Evolutionary conservation across 2,113 vertebrate genomes (phyloP).

Genomic region (Illadopsis cleaveri): DNA sequence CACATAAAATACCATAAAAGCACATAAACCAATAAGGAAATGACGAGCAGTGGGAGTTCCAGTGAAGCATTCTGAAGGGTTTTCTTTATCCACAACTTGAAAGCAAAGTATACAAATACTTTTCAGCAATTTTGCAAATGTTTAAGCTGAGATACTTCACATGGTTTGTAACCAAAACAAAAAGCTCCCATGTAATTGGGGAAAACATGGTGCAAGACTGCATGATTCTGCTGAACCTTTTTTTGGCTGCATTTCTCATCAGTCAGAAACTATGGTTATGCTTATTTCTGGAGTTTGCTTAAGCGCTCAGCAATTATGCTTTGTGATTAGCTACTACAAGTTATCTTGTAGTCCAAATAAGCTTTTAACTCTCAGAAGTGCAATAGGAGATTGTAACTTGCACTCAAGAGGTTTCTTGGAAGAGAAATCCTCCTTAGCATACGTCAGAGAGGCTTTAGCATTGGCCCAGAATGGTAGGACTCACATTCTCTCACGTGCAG

Average conservation of each 20-base stretch:
- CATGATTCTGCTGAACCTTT: not conserved
- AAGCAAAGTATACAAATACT: not conserved
- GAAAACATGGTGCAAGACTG: fast-evolving
- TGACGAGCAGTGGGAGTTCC: not conserved
- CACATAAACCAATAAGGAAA: not conserved
- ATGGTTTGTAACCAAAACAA: not conserved
- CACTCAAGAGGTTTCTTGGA: not conserved
- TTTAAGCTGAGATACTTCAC: not conserved
- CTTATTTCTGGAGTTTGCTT: not conserved
- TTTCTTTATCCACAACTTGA: not conserved
- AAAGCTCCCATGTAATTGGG: not conserved
- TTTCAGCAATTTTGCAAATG: not conserved
- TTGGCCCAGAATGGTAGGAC: not conserved
- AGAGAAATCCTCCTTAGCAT: not conserved
- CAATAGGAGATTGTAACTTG: not conserved
- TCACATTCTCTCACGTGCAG: not conserved
- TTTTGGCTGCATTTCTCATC: fast-evolving
- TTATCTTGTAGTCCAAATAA: not conserved
- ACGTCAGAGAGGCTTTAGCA: not conserved
- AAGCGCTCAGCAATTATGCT: not conserved
- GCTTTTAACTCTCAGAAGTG: not conserved
- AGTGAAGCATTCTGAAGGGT: not conserved
- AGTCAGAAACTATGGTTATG: not conserved
- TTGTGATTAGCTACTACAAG: not conserved
- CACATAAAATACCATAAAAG: not conserved